Evolutionary conservation across 2,113 vertebrate genomes (phyloP), one percentile per base, ranked within the genome.

Genomic region (Psammodynastes pulverulentus): DNA sequence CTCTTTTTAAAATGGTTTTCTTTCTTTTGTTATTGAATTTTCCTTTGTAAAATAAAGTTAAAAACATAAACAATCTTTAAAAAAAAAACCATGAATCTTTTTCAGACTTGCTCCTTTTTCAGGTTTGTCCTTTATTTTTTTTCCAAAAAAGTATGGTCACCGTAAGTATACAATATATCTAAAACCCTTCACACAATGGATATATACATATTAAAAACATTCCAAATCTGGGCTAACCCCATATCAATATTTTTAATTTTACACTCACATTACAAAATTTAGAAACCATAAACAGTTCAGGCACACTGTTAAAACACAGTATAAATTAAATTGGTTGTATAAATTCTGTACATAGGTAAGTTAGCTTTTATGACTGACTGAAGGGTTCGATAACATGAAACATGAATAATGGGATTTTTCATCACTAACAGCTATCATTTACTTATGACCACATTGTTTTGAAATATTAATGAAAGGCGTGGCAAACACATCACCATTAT

Each of bases 291-390:
- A 95, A 97, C 96, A 96, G 95, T 96, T 96, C 97, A 97, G 96
- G 96, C 97, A 97, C 96, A 97, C 97, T 97, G 97, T 97, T 97
- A 97, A 97, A 97, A 97, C 97, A 97, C 97, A 97, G 97, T 97
- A 97, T 97, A 97, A 97, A 96, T 97, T 97, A 97, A 93, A 94
- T 91, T 52, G 84, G 95, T 95, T 95, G 97, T 97, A 97, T 93
- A 97, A 97, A 97, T 96, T 96, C 95, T 97, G 96, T 97, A 97
- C 96, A 97, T 86, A 96, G 91, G 95, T 94, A 96, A 97, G 95
- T 96, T 96, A 96, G 96, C 95, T 97, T 2, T 96, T 95, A 96
- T 95, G 95, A 96, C 95, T 94, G 96, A 96, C 96, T 95, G 96
- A 95, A 95, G 88, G 94, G 93, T 96, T 95, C 94, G 92, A 93